phyloP scores from a whole-genome alignment of 1,140 invertebrate genomes.

The Melitaea cinxia region DNA sequence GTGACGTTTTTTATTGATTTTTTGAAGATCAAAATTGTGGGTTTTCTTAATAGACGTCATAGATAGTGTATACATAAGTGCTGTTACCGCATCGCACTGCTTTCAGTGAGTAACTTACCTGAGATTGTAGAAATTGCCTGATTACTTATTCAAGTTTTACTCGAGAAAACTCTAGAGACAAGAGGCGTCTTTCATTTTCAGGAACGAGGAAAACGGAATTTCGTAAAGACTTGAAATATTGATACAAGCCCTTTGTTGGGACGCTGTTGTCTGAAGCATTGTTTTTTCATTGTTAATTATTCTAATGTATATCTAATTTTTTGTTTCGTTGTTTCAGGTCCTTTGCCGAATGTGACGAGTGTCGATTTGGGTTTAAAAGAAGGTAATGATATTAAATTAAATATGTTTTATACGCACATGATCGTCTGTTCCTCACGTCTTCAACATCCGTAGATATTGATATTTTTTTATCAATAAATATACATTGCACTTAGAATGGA shows the following conservation, averaged over 20 bases:
- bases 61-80: too few relatives aligned
- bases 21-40: too few relatives aligned
- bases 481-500: too few relatives aligned
- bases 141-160: conserved; percentile 9
- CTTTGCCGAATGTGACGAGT: conserved; percentile 63
- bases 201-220: neutral
- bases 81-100: too few relatives aligned
- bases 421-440: too few relatives aligned
- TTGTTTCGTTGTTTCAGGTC: conserved; percentile 54
- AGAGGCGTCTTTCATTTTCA: conserved; percentile 4
- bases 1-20: too few relatives aligned
- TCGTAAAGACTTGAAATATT: neutral
- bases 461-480: too few relatives aligned
- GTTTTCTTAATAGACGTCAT: too few relatives aligned
- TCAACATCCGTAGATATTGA: too few relatives aligned
- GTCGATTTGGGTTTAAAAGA: conserved; percentile 62
- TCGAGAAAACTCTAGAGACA: neutral
- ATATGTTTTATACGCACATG: too few relatives aligned
- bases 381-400: conserved; percentile 52
- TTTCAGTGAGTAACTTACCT: neutral
- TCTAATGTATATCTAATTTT: too few relatives aligned
- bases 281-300: neutral
- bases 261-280: neutral
- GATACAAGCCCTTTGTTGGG: neutral
- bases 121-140: neutral